A percentile compares a stretch with the other conserved stretches of the same genome.
phyloP scores from a whole-genome alignment of 2,113 vertebrate species.

The Corapipo altera region DNA sequence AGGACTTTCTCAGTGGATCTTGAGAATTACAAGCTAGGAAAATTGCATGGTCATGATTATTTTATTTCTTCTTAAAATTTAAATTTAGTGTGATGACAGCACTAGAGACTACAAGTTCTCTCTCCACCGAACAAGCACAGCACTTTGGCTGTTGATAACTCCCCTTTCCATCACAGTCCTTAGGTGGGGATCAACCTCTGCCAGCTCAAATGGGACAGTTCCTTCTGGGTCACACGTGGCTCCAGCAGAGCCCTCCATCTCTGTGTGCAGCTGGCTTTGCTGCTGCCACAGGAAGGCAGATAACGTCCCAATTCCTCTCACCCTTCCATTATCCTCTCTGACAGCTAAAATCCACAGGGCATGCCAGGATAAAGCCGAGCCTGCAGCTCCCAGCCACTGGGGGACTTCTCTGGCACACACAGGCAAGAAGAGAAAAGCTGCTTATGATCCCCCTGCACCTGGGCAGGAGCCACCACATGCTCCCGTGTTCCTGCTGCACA shows the following conservation, averaged over 20 bases:
- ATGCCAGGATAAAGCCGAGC: neutral
- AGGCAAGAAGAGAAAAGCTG: neutral
- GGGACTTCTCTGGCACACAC: neutral
- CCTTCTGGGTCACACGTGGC: neutral
- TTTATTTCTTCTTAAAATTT: slow-evolving; percentile 19
- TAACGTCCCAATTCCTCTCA: neutral
- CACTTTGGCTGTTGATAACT: neutral
- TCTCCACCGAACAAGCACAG: neutral
- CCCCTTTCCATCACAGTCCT: neutral
- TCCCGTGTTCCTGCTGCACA: neutral
- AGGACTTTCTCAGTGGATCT: neutral
- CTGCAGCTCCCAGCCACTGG: neutral
- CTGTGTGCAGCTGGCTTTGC: neutral
- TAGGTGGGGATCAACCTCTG: neutral
- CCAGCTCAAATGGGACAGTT: neutral
- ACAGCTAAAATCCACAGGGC: neutral
- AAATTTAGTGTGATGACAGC: neutral
- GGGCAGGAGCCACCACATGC: neutral
- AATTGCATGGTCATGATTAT: neutral
- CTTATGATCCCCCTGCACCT: neutral
- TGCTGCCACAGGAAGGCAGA: neutral
- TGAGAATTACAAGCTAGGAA: slow-evolving; percentile 2
- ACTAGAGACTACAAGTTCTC: neutral
- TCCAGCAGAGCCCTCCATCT: neutral
- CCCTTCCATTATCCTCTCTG: neutral